Evolutionary conservation across 1,140 invertebrate species (phyloP).

Genomic region (Eumeta japonica): DNA sequence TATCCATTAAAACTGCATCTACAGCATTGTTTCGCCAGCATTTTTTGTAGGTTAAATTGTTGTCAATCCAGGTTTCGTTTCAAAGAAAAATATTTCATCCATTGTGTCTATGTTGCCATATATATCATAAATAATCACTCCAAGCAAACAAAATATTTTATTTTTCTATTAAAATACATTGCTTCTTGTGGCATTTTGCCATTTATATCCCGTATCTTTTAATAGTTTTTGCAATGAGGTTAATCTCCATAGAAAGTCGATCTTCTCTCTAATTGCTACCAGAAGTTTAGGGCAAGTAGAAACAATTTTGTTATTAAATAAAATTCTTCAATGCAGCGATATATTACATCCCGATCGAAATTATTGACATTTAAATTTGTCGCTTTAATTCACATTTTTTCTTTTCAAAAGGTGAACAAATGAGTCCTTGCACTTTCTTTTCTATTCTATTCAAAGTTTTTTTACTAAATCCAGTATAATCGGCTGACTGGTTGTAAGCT

Average conservation of each 20-base stretch:
- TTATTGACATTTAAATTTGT: constrained; percentile 15
- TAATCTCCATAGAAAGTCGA: constrained; percentile 14
- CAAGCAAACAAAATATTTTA: constrained; percentile 14
- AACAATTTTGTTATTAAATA: constrained; percentile 12
- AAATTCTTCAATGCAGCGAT: constrained; percentile 11
- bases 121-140: constrained; percentile 14
- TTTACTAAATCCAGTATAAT: constrained; percentile 12
- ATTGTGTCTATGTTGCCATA: constrained; percentile 13
- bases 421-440: constrained; percentile 10
- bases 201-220: constrained; percentile 16
- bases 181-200: constrained; percentile 14
- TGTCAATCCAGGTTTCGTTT: constrained; percentile 15
- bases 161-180: constrained; percentile 14
- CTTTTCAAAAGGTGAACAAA: constrained; percentile 12
- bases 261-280: constrained; percentile 15
- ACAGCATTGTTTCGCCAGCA: too few relatives aligned
- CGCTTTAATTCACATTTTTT: constrained; percentile 10
- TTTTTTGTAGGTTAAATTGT: constrained; percentile 9
- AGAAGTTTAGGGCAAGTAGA: constrained; percentile 12
- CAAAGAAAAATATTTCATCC: constrained; percentile 14
- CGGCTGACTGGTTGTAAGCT: too few relatives aligned
- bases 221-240: constrained; percentile 16
- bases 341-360: constrained; percentile 12
- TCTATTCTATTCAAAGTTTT: constrained; percentile 10
- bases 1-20: too few relatives aligned